Evolutionary conservation across 2,113 vertebrate species (phyloP), one percentile per base, ranked within the genome.

Genomic region (Lophochroa leadbeateri): DNA sequence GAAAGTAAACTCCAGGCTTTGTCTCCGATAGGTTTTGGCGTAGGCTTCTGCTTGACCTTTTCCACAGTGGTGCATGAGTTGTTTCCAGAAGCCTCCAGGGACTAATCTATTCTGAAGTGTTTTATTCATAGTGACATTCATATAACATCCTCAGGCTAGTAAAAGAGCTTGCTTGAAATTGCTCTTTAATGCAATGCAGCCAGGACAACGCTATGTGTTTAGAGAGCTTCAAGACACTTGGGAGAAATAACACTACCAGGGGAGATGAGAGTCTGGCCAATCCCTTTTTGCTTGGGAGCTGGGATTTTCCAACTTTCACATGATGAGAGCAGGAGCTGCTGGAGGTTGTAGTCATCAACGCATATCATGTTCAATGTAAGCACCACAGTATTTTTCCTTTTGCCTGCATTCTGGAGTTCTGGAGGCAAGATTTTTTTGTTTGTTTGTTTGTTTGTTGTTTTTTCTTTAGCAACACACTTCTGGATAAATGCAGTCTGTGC

Each of bases 121-220:
- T 94, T 95, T 94, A 96, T 88, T 93, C 93, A 46, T 57, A 79
- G 83, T 86, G 90, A 82, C 82, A 43, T 77, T 95, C 74, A 27
- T 17, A 19, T 50, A 96, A 95, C 63, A 52, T 87, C 86, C 78
- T 68, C 41, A 3, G 88, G 94, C 91, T 43, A 52, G 72, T 52
- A 10, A 64, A 75, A 79, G 70, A 96, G 86, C 80, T 75, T 85
- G 69, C 70, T 76, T 82, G 82, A 77, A 84, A 86, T 15, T 67
- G 76, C 57, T 94, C 52, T 55, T 65, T 6, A 88, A 27, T 90
- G 86, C 81, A 80, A 0, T 9, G 74, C 74, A 69, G 85, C 63
- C 82, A 80, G 93, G 90, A 85, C 44, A 82, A 28, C 0, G 0
- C 72, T 77, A 43, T 79, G 55, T 88, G 53, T 91, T 82, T 41